phyloP scores from a whole-genome alignment of 2,888 invertebrate species.

The Dorcus hopei region DNA sequence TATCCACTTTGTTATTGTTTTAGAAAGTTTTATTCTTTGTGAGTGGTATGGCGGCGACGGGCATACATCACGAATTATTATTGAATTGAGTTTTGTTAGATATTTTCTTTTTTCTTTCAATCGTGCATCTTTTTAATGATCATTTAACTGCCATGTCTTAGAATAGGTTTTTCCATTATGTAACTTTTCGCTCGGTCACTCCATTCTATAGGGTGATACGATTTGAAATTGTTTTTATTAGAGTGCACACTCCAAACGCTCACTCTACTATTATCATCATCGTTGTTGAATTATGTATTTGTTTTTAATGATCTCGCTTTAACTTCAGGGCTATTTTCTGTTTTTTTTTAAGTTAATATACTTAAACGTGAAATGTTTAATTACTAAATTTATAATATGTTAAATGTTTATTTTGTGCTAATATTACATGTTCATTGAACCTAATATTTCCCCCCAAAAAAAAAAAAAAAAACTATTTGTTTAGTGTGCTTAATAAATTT shows the following conservation, averaged over 20 bases:
- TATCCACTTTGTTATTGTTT: background rate
- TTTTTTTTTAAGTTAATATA: background rate
- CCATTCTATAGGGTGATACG: too few relatives aligned
- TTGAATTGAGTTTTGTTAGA: background rate
- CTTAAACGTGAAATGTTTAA: background rate
- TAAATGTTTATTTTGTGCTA: background rate
- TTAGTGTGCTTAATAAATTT: too few relatives aligned
- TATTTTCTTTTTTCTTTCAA: background rate
- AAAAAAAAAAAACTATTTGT: too few relatives aligned
- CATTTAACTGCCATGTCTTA: constrained; percentile 1
- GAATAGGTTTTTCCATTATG: background rate
- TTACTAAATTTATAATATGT: background rate
- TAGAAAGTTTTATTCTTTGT: background rate
- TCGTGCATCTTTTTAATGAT: background rate
- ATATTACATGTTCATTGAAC: constrained; percentile 1
- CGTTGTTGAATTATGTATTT: background rate
- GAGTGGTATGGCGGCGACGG: background rate
- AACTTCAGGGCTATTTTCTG: constrained; percentile 1
- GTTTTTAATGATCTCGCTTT: constrained; percentile 1
- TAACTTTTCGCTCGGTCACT: background rate
- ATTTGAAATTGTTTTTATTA: too few relatives aligned
- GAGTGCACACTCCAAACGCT: too few relatives aligned
- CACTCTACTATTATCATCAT: too few relatives aligned
- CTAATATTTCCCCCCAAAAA: too few relatives aligned
- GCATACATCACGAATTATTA: too few relatives aligned